Evolutionary conservation across 2,797 vertebrate genomes (phyloP).

Genomic region (Cichlasoma orientale): DNA sequence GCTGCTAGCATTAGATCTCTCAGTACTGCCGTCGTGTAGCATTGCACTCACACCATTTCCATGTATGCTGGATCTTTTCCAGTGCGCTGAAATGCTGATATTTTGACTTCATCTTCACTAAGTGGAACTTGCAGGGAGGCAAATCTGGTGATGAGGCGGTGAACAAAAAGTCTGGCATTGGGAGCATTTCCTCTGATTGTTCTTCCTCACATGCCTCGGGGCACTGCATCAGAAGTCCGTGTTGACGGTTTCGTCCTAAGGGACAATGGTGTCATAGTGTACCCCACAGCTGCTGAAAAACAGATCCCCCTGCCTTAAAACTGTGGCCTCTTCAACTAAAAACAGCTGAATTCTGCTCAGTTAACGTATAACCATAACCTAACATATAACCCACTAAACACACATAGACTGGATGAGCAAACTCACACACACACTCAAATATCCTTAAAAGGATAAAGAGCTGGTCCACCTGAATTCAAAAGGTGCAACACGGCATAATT

Average conservation of each 20-base stretch:
- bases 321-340: not conserved
- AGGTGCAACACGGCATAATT: not conserved
- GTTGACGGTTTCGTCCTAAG: not conserved
- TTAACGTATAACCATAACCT: not conserved
- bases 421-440: too few relatives aligned
- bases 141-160: not conserved
- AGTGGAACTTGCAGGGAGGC: not conserved
- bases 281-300: not conserved
- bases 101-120: not conserved
- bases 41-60: not conserved
- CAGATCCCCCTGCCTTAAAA: not conserved
- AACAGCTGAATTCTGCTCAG: not conserved
- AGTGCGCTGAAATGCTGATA: not conserved
- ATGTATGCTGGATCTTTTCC: not conserved
- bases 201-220: not conserved
- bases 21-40: not conserved
- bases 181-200: not conserved
- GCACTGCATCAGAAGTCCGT: not conserved
- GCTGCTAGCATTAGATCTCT: not conserved
- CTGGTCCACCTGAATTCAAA: not conserved
- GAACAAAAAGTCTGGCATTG: not conserved
- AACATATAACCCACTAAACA: too few relatives aligned
- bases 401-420: too few relatives aligned
- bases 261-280: too few relatives aligned
- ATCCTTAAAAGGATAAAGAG: too few relatives aligned